These are phyloP conservation scores for Lasioglossum malachurum DNA, from an alignment of 2,888 invertebrate genomes.

Conservation along the genomic window DNA sequence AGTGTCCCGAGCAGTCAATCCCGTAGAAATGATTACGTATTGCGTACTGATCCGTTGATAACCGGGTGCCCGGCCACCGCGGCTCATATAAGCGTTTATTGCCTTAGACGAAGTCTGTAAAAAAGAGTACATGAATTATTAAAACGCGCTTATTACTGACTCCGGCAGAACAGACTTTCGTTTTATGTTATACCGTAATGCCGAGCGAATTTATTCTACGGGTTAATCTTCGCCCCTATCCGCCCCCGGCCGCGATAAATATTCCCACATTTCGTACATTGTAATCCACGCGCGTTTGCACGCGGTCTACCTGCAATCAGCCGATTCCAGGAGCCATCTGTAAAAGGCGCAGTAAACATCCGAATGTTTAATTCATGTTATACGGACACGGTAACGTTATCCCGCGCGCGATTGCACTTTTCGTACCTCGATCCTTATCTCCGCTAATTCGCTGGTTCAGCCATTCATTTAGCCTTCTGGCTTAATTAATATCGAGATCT, in stretches of 20 bases:
- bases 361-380: neutral
- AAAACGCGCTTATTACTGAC: slow-evolving; percentile 30
- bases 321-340: neutral
- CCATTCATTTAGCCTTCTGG: neutral
- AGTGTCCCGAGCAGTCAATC: slow-evolving; percentile 15
- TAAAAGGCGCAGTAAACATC: neutral
- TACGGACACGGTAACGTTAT: neutral
- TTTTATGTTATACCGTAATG: slow-evolving; percentile 8
- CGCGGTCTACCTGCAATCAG: neutral
- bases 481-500: neutral
- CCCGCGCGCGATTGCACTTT: neutral
- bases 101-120: slow-evolving; percentile 14
- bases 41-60: neutral
- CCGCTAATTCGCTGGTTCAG: neutral
- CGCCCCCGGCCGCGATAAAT: neutral
- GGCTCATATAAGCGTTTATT: slow-evolving; percentile 34
- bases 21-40: slow-evolving; percentile 24
- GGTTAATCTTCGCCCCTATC: neutral
- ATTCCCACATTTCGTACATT: slow-evolving; percentile 5
- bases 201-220: slow-evolving; percentile 25
- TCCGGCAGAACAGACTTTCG: slow-evolving; percentile 12
- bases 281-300: neutral
- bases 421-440: neutral
- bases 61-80: neutral
- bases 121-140: slow-evolving; percentile 44